Base-by-base conservation (phyloP, 53 echinoderm and acorn worm species). In the Henricia sp. region DNA sequence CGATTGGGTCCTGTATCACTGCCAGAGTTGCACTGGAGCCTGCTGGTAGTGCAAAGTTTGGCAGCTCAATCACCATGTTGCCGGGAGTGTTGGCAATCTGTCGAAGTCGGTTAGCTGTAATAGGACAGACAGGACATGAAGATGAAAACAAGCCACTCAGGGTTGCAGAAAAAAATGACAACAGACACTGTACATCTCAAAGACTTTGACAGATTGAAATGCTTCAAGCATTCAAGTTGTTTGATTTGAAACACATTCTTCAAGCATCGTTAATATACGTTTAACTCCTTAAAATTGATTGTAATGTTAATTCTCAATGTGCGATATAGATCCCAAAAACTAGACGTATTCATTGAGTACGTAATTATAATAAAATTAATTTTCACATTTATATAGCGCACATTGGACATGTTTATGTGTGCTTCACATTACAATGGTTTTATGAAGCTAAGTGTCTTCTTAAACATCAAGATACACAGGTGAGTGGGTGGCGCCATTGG, bases 1-100 rank as follows among this genome's bases (percentile, higher is more conserved):
- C 64, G 48, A 80, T n/a, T 0, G 80, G 80, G 46, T 80, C 64
- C 34, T 46, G 16, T 2, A 80, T 63, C 44, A 48, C 63, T 16
- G 33, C 48, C 32, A 80, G 10, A 6, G 2, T 19, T 3, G 59
- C 53, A 8, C 36, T 33, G 73, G 21, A 50, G 9, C 40, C 64
- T 2, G 44, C 0, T 1, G 32, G 35, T n/a, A 41, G 0, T 3
- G 10, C 23, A 17, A 50, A 32, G 40, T 16, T 62, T 23, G 64
- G 65, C 13, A 62, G 10, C 23, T 24, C 19, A 32, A 62, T 63
- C 30, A 29, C 30, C 80, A 80, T 46, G 3, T 28, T 8, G 2
- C 80, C 64, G 0, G 63, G 80, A 16, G 19, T n/a, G 76, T 58
- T 76, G 63, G 17, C 19, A 8, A 32, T 19, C 63, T 9, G 41